phyloP scores from a whole-genome alignment of 2,113 vertebrate species.

The Channa maculata region DNA sequence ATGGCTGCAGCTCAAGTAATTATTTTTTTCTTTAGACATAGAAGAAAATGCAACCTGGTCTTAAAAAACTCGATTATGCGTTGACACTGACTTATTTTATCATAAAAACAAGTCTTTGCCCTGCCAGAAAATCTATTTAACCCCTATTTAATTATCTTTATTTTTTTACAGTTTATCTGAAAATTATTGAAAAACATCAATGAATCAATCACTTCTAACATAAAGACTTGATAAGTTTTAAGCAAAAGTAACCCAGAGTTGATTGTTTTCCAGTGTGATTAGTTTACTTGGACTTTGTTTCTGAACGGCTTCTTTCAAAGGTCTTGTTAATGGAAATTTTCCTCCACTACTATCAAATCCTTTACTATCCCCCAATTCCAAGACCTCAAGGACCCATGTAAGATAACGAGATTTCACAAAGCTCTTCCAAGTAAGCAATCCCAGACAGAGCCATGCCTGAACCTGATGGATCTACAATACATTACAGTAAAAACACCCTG shows the following conservation, averaged over 20 bases:
- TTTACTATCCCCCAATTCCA: conserved; percentile 19
- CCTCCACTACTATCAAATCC: conserved; percentile 7
- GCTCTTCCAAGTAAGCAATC: conserved; percentile 29
- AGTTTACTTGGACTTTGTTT: conserved; percentile 17
- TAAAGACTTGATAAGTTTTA: neutral
- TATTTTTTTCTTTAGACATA: no score
- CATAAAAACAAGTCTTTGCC: neutral
- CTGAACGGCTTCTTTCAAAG: neutral
- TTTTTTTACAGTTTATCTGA: neutral
- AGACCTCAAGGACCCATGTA: conserved; percentile 7
- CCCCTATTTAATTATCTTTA: neutral
- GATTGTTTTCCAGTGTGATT: neutral
- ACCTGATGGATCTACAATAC: neutral
- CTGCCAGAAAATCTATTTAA: neutral
- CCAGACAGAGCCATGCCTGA: neutral
- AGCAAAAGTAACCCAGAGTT: neutral
- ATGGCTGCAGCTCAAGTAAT: neutral
- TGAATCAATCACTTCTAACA: neutral
- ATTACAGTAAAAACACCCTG: neutral
- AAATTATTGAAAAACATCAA: neutral
- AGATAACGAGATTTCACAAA: conserved; percentile 56
- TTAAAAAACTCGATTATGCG: no score
- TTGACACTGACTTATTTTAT: no score
- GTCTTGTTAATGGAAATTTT: neutral
- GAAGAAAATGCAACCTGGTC: neutral